Conservation (phyloP, 1,140 invertebrate species). For the Acromyrmex charruanus region DNA sequence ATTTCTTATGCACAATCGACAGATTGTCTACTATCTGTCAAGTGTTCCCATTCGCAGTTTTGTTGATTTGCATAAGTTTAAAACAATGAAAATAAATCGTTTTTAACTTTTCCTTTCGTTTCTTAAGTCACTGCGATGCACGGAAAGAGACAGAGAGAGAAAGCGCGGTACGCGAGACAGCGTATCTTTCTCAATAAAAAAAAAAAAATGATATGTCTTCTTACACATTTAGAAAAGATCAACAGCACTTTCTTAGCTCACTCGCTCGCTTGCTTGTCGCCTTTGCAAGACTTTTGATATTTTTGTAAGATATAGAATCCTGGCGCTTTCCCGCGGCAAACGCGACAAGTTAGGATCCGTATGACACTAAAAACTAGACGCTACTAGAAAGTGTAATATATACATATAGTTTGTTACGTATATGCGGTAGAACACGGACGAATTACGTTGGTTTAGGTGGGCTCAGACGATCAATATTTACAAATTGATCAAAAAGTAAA, state of each 20-base stretch:
- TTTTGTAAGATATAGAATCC: slow-evolving; percentile 28
- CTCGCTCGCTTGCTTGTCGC: background rate
- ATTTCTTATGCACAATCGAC: background rate
- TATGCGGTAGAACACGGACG: slow-evolving; percentile 68
- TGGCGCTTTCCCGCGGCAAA: slow-evolving; percentile 18
- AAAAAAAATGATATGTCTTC: slow-evolving; percentile 79
- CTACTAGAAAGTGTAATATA: slow-evolving; percentile 71
- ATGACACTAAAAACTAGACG: slow-evolving; percentile 43
- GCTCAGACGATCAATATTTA: slow-evolving; percentile 30
- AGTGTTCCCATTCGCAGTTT: slow-evolving; percentile 73
- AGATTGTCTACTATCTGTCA: slow-evolving; percentile 56
- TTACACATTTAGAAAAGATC: slow-evolving; percentile 75
- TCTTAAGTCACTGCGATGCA: slow-evolving; percentile 5
- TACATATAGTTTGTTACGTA: slow-evolving; percentile 74
- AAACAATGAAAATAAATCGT: slow-evolving; percentile 59
- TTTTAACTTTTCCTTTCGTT: slow-evolving; percentile 18
- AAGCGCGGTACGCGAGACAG: slow-evolving; percentile 40
- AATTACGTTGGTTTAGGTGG: slow-evolving; percentile 38
- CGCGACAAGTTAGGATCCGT: slow-evolving; percentile 48
- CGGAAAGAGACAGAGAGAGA: slow-evolving; percentile 25
- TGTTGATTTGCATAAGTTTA: slow-evolving; percentile 34
- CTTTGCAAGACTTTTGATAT: slow-evolving; percentile 59
- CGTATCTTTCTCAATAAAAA: slow-evolving; percentile 37
- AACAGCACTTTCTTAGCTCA: slow-evolving; percentile 54
- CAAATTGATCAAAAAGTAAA: background rate